Conservation (phyloP, 2,888 invertebrate genomes). For the Ethmia dodecea region DNA sequence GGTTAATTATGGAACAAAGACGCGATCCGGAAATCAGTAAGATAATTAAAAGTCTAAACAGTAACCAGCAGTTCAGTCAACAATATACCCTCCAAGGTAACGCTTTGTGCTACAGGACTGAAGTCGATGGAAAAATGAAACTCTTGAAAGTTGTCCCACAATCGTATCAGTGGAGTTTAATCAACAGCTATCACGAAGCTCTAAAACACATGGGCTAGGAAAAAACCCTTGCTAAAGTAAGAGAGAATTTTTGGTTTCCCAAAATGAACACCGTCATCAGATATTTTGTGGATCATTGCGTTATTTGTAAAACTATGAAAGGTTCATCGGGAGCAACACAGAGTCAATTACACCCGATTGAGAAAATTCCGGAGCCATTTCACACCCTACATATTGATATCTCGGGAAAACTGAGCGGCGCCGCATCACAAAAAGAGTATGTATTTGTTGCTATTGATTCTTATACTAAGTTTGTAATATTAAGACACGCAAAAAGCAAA, state of each 20-base stretch:
- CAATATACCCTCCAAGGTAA: constrained; percentile 17
- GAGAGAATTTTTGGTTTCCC: constrained; percentile 43
- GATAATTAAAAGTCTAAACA: constrained; percentile 15
- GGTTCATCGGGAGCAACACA: not conserved
- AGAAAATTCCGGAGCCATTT: constrained; percentile 35
- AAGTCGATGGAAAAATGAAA: constrained; percentile 6
- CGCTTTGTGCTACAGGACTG: not conserved
- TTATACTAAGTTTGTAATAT: constrained; percentile 36
- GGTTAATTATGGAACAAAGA: constrained; percentile 17
- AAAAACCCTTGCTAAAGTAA: constrained; percentile 28
- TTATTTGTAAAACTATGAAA: not conserved
- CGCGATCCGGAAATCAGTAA: constrained; percentile 10
- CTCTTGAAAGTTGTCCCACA: constrained; percentile 13
- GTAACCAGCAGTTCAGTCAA: constrained; percentile 11
- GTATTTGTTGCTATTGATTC: constrained; percentile 34
- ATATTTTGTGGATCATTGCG: not conserved
- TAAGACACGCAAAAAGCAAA: constrained; percentile 25
- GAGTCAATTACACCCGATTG: constrained; percentile 38
- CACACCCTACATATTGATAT: constrained; percentile 44
- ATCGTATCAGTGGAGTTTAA: constrained; percentile 17
- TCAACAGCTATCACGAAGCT: constrained; percentile 8
- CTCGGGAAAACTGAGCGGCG: constrained; percentile 36
- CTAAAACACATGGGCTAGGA: constrained; percentile 34
- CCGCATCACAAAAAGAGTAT: constrained; percentile 26
- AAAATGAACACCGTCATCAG: not conserved